Evolutionary conservation across 2,113 vertebrate genomes (phyloP), one percentile per base, ranked within the genome.

Genomic region (Oceanodroma tethys): DNA sequence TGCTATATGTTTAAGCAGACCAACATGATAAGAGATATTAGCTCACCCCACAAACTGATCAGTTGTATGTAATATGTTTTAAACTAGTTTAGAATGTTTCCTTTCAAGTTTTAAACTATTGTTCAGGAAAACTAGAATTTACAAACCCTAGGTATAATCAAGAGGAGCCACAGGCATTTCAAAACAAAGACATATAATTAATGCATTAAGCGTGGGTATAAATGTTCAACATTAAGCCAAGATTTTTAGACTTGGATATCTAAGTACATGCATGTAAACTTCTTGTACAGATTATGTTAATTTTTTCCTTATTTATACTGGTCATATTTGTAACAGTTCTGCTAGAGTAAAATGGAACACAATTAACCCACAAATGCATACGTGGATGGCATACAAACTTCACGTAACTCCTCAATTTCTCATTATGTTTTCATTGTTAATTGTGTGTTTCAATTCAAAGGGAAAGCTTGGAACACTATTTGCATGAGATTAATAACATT

Each of bases 381-480:
- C 36, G 45, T 23, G 62, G 40, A 13, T 75, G 42, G 75, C 1
- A 11, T 21, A 32, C 18, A 55, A 78, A 42, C 16, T 22, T 60
- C 18, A 27, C 0, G 1, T 22, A 42, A n/a, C 15, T 75, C 58
- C 67, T n/a, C 10, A 13, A 3, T 43, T 82, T 75, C 25, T 36
- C 27, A 3, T 40, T 20, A 6, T 62, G 32, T 65, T 66, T 84
- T 71, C 18, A 9, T 48, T 80, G 27, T 53, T 90, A 34, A 67
- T 70, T 7, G 2, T 88, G 26, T 95, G 36, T 62, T 89, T 74
- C 17, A 52, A 83, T 89, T 79, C 42, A 47, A 81, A 98, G 96
- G 79, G 23, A 84, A 47, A 98, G 98, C 66, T 95, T 96, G 26
- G 71, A 91, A 52, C 78, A 19, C 4, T 71, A 14, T 47, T 73